Evolutionary conservation across 1,140 invertebrate species (phyloP), one percentile per base, ranked within the genome.

Genomic region (Maconellicoccus hirsutus): DNA sequence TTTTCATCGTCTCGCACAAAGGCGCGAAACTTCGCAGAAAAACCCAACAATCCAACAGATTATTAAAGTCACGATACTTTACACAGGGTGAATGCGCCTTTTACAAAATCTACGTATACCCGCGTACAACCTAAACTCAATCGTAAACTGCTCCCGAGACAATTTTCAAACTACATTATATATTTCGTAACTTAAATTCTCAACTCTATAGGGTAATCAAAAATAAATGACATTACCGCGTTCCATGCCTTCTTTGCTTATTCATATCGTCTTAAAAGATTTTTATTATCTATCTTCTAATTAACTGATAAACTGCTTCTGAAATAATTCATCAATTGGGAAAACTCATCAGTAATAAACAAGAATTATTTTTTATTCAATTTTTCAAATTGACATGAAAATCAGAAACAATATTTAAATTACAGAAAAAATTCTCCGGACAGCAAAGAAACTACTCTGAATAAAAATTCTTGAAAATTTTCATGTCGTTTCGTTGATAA

Each of bases 181-280:
- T 26, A 26, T 66, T 23, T 25, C 10, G 61, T 16, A 14, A 66
- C 10, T 66, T 25, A 66, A 66, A 66, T 66, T 66, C 25, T 66
- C 61, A 66, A 66, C 25, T 66, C 61, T 66, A 25, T 14, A 6
- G 61, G 61, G 61, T 66, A 66, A 66, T 66, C 61, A 66, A 66
- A 66, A 25, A 66, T 66, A 66, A 66, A 66, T 66, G 61, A 52
- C n/a, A 16, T 52, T 52, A 52, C 42, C 16, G 42, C 42, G 42
- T 16, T 52, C 42, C n/a, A n/a, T n/a, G n/a, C n/a, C n/a, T 52
- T 19, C 42, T 52, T 52, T 16, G 33, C 33, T 38, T 16, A 52
- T 52, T 16, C 12, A 3, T 14, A 8, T 6, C 42, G n/a, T 52
- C n/a, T 52, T 52, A 52, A 14, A 52, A 52, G 42, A 52, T 52